Base-by-base conservation (phyloP, 2,113 vertebrate species). In the Elaphurus davidianus region DNA sequence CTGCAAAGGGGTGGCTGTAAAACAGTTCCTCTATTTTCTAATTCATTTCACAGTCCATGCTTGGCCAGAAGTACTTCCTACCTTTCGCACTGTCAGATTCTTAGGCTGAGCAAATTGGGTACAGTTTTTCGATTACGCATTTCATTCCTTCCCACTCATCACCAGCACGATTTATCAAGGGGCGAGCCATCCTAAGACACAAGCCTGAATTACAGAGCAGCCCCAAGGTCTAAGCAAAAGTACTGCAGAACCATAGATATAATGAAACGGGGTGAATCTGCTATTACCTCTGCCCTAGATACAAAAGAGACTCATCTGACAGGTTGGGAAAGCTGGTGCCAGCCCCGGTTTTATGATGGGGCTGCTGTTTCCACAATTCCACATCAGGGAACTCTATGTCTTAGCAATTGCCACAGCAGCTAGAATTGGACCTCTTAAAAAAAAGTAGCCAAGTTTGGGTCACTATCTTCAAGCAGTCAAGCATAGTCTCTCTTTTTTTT, bases 1-100 rank as follows among this genome's bases (percentile, higher is more conserved):
- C 40, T 27, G 36, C 71, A 54, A 83, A 84, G 52, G 43, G 5
- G 30, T 10, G 12, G 15, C 36, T 25, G 33, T 7, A 62, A 45
- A 54, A 79, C 23, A 94, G 33, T 25, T 76, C 10, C 76, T 86
- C 92, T 84, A 50, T 85, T 97, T 96, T 95, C 94, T 90, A 64
- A 96, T 55, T 79, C 91, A 89, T 92, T 95, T 97, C 90, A 90
- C 87, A 84, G 90, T 83, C 93, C 54, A 76, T n/a, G 50, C 64
- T 96, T n/a, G 93, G 94, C 81, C 79, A 93, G 47, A 84, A 79
- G 84, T 15, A 43, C 84, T 89, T 87, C 81, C 54, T 78, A 54
- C 88, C 64, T 92, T 96, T 87, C 2, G 13, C 84, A 57, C 84
- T 55, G 79, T 96, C 62, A 79, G 86, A 87, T 94, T 57, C 87